Evolutionary conservation across 2,797 vertebrate species (phyloP).

Genomic region (Hapalemur alaotrensis): DNA sequence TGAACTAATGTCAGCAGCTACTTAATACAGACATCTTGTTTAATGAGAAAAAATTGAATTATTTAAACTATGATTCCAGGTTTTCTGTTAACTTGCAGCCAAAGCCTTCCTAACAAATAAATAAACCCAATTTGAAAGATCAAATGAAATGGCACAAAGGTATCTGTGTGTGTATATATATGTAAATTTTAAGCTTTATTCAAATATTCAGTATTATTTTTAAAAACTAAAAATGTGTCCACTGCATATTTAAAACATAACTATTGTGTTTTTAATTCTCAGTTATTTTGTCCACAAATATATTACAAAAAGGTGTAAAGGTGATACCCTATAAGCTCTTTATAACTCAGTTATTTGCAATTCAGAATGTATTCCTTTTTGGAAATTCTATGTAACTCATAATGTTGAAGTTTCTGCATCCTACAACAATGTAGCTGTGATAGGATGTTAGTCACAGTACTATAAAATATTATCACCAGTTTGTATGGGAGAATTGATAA

Average conservation of each 20-base stretch:
- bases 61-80: neutral
- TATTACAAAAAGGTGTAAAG: neutral
- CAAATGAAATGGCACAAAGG: neutral
- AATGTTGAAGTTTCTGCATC: neutral
- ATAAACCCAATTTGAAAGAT: neutral
- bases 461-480: neutral
- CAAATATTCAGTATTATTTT: neutral
- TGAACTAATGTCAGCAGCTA: neutral
- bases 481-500: neutral
- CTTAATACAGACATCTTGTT: neutral
- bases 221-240: neutral
- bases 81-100: neutral
- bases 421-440: neutral
- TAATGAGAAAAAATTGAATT: neutral
- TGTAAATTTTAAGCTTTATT: neutral
- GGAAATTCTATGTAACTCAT: neutral
- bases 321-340: neutral
- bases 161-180: neutral
- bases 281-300: constrained; percentile 30
- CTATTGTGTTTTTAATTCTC: neutral
- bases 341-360: constrained; percentile 1
- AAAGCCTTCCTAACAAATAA: neutral
- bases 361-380: neutral
- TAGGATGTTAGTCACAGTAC: neutral
- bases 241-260: neutral